Percentiles rank a stretch among this genome's conserved stretches.
These are phyloP conservation scores for Caenorhabditis afra DNA, from an alignment of 2,888 invertebrate species.

Conservation along the genomic window DNA sequence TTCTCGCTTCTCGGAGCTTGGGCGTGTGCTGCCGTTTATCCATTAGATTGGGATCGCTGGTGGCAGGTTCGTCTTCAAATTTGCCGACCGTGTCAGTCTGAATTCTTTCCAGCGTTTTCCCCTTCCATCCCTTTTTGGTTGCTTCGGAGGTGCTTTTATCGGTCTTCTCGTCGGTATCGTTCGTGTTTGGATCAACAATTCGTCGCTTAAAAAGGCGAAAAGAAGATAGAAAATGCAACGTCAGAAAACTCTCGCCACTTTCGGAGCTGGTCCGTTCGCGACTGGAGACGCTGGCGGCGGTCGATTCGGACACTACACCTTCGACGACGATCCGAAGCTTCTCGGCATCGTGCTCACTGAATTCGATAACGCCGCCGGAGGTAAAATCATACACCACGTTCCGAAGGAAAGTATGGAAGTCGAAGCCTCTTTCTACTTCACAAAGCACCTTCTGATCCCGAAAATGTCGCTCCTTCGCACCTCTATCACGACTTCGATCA, in stretches of 20 bases:
- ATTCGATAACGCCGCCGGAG: slow-evolving; percentile 75
- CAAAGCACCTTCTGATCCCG: slow-evolving; percentile 63
- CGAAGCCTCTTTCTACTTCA: slow-evolving; percentile 30
- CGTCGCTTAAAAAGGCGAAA: slow-evolving; percentile 22
- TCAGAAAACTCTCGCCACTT: slow-evolving; percentile 58
- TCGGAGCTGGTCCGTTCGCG: slow-evolving; percentile 59
- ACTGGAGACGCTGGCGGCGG: slow-evolving; percentile 56
- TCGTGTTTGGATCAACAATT: neutral
- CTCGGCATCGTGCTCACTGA: slow-evolving; percentile 76
- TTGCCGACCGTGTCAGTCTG: neutral
- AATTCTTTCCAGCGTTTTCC: slow-evolving; percentile 65
- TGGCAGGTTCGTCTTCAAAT: slow-evolving; percentile 85
- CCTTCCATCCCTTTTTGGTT: slow-evolving; percentile 63
- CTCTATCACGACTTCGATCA: slow-evolving; percentile 72
- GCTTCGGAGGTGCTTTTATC: slow-evolving; percentile 37
- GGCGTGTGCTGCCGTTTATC: slow-evolving; percentile 84
- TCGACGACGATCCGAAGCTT: slow-evolving; percentile 69
- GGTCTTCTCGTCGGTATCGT: slow-evolving; percentile 46
- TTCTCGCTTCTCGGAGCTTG: slow-evolving; percentile 29
- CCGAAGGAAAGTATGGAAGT: slow-evolving; percentile 19
- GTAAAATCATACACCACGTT: slow-evolving; percentile 74
- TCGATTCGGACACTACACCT: slow-evolving; percentile 63
- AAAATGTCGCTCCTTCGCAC: slow-evolving; percentile 66
- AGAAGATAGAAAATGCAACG: slow-evolving; percentile 52
- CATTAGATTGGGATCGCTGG: slow-evolving; percentile 91